Evolutionary conservation across 1,140 invertebrate species (phyloP), one percentile per base, ranked within the genome.

Genomic region (Papilio dardanus): DNA sequence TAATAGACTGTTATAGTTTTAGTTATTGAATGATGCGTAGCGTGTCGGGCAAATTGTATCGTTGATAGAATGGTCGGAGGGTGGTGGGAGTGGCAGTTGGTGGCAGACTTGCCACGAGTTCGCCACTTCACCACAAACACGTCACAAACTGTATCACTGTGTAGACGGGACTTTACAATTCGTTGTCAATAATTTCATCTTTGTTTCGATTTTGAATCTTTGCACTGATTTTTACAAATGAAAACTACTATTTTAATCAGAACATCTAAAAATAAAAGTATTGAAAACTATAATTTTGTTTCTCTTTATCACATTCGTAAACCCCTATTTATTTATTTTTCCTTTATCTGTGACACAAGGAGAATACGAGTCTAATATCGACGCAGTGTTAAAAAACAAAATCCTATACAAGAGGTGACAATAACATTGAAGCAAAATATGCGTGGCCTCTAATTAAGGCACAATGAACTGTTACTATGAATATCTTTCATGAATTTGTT

Each of bases 1-100:
- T 88, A 87, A 91, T 88, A 92, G 91, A 92, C 90, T 92, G 91
- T 93, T 92, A 92, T 92, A 92, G 87, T 88, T 91, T 91, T 93
- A 92, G 86, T 88, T 90, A 84, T 84, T 82, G 81, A 81, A 80
- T 74, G 79, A 83, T 86, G 81, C 74, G 86, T 86, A 83, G 77
- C 75, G 83, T 81, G 84, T 73, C 46, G 30, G 82, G 83, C 76
- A 80, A 85, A 83, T 78, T 82, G 79, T 83, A 82, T 88, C 88
- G 84, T 89, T 88, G 77, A 81, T 76, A 77, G 37, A 74, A 71
- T 79, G 31, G 54, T 69, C 62, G 67, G 74, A 62, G 16, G 21
- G 71, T 71, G 75, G 42, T 75, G 62, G 24, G 50, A 31, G 50
- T 33, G 31, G 76, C 58, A 28, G 42, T 8, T 33, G 21, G 50